These are phyloP conservation scores for Thinocorus orbignyianus DNA, from an alignment of 2,113 vertebrate species.

Conservation along the genomic window DNA sequence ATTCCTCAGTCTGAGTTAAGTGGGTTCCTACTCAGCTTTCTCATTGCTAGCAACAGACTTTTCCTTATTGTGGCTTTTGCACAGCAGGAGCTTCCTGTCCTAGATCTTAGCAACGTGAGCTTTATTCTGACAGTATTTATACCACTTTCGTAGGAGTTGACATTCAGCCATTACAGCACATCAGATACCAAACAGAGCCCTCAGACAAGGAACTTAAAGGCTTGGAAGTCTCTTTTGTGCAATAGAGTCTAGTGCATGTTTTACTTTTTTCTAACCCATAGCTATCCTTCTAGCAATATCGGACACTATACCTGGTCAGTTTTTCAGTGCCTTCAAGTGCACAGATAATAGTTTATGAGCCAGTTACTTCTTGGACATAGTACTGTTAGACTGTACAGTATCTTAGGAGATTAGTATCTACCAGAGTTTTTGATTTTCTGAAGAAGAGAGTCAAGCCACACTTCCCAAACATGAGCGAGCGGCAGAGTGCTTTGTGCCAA, in stretches of 20 bases:
- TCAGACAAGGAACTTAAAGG: not conserved
- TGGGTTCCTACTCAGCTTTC: not conserved
- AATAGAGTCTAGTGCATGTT: not conserved
- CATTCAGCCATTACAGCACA: not conserved
- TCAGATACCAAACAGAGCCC: not conserved
- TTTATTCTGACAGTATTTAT: not conserved
- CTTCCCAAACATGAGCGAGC: rapidly evolving
- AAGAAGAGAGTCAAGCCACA: not conserved
- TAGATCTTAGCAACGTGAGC: not conserved
- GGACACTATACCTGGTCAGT: not conserved
- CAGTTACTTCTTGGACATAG: not conserved
- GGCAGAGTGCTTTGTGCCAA: not conserved
- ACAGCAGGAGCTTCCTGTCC: not conserved
- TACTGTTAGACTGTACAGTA: not conserved
- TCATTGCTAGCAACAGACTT: not conserved
- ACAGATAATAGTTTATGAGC: not conserved
- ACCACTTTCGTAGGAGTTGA: not conserved
- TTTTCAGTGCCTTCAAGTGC: not conserved
- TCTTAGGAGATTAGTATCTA: not conserved
- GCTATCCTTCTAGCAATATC: not conserved
- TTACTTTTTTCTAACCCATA: not conserved
- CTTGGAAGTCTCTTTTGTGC: not conserved
- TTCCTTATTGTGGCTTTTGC: not conserved
- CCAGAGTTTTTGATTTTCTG: not conserved
- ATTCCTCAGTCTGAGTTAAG: not conserved